phyloP scores from a whole-genome alignment of 2,797 vertebrate genomes.

The Crypturellus tataupa region DNA sequence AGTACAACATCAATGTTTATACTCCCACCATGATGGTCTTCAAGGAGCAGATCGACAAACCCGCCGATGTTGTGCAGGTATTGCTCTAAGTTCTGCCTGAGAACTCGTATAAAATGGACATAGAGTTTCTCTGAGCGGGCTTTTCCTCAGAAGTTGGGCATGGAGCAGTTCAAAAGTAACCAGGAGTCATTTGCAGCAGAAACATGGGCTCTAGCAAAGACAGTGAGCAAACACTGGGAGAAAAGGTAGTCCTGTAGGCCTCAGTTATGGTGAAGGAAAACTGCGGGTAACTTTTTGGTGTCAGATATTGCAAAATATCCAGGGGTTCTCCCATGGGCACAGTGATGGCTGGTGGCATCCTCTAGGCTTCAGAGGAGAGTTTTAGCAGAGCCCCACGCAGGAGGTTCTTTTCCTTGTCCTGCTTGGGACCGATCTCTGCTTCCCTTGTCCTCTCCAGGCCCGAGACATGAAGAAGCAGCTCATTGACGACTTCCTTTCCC shows the following conservation, averaged over 20 bases:
- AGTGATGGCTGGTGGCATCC: background rate
- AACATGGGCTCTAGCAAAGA: background rate
- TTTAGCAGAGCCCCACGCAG: background rate
- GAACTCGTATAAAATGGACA: accelerated
- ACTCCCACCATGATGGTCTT: conserved; percentile 93
- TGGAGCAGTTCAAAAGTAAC: background rate
- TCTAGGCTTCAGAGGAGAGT: background rate
- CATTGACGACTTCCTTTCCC: conserved; percentile 94
- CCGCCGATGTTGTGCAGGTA: conserved; percentile 94
- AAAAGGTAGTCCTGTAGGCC: background rate
- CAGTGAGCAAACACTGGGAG: accelerated
- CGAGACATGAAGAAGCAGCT: conserved; percentile 95
- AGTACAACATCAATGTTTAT: conserved; percentile 92
- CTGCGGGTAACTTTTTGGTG: background rate
- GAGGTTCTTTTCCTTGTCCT: background rate
- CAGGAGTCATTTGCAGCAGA: background rate
- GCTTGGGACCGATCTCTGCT: background rate
- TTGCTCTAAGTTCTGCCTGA: accelerated
- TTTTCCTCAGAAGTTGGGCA: accelerated
- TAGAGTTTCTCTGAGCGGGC: accelerated
- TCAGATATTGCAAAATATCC: background rate
- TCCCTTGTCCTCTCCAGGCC: conserved; percentile 80
- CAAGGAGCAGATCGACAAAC: conserved; percentile 90
- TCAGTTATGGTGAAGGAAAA: background rate
- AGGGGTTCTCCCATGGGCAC: accelerated